Evolutionary conservation across 2,113 vertebrate genomes (phyloP).

Genomic region (Crotalus horridus): DNA sequence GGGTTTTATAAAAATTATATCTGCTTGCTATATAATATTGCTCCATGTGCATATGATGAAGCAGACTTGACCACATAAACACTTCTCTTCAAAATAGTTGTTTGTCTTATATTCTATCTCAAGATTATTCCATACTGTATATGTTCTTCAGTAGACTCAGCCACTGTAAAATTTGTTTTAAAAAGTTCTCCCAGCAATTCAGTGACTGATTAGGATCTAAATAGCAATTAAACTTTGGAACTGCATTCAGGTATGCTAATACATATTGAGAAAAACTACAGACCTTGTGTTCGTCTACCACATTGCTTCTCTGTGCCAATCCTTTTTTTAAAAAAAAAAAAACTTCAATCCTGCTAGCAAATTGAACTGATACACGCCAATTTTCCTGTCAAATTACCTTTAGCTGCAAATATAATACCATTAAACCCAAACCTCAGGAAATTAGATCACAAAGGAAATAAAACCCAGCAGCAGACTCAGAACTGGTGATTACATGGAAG

Average conservation of each 20-base stretch:
- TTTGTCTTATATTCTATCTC: neutral
- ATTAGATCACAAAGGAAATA: neutral
- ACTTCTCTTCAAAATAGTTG: neutral
- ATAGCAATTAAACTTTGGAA: neutral
- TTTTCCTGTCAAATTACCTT: neutral
- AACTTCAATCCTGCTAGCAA: neutral
- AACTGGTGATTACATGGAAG: neutral
- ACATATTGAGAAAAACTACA: neutral
- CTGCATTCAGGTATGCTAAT: neutral
- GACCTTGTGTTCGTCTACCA: neutral
- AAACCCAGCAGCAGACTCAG: neutral
- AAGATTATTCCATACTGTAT: neutral
- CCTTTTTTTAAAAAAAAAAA: neutral
- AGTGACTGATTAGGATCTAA: neutral
- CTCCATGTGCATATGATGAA: neutral
- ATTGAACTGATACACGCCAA: neutral
- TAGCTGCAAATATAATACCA: neutral
- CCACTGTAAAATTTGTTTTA: neutral
- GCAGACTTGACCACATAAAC: neutral
- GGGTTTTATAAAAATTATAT: neutral
- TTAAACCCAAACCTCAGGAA: neutral
- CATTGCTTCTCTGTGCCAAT: neutral
- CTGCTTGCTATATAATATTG: neutral
- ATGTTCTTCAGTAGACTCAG: neutral
- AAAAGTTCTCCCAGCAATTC: neutral